Percentiles rank a stretch among this genome's conserved stretches.
These are phyloP conservation scores for Pyralis farinalis DNA, from an alignment of 2,888 invertebrate genomes.

Conservation along the genomic window DNA sequence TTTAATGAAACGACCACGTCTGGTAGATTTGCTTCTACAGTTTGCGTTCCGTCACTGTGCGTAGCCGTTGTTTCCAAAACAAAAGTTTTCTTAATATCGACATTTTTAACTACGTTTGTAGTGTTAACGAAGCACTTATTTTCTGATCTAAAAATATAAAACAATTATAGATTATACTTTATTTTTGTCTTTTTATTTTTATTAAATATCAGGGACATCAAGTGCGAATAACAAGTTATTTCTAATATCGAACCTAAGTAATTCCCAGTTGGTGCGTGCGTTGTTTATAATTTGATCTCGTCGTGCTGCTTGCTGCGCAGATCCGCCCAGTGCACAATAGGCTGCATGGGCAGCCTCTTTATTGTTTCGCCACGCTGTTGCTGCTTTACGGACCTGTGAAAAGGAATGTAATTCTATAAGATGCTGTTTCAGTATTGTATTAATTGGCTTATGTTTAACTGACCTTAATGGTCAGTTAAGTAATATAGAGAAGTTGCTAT, in stretches of 20 bases:
- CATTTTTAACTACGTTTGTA: constrained; percentile 47
- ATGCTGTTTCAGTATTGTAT: no score
- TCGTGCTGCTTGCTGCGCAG: constrained; percentile 81
- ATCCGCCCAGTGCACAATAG: constrained; percentile 82
- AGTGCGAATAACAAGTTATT: no score
- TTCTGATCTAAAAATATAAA: constrained; percentile 76
- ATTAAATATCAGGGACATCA: no score
- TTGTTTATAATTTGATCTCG: constrained; percentile 93
- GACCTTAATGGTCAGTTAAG: no score
- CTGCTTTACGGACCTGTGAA: constrained; percentile 83
- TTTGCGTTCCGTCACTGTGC: constrained; percentile 39
- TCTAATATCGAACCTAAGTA: constrained; percentile 67
- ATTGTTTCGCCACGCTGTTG: constrained; percentile 89
- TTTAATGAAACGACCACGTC: constrained; percentile 53
- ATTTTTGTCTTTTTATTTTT: no score
- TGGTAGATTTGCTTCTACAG: constrained; percentile 44
- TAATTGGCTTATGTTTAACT: no score
- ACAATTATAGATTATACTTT: no score
- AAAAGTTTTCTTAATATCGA: constrained; percentile 53
- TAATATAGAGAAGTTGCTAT: no score
- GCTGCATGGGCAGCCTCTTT: constrained; percentile 87
- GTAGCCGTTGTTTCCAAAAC: constrained; percentile 42
- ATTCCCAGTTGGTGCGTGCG: constrained; percentile 93
- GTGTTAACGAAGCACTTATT: constrained; percentile 77
- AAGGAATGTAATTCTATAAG: neutral